phyloP scores from a whole-genome alignment of 2,113 vertebrate species.

The Nothocercus nigrocapillus region DNA sequence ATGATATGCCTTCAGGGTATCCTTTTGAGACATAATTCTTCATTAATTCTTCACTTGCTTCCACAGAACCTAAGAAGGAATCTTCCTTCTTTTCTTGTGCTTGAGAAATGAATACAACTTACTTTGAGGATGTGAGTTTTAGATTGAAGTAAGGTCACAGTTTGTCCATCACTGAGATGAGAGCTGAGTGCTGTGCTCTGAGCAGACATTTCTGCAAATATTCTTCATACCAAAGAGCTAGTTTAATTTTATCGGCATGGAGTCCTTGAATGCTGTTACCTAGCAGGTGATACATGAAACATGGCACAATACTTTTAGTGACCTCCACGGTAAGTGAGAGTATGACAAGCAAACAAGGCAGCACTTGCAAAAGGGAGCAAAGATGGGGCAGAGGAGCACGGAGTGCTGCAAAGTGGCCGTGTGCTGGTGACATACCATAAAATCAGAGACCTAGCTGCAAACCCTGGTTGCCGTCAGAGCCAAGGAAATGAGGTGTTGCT shows the following conservation, averaged over 20 bases:
- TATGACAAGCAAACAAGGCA: background rate
- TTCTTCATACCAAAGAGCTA: background rate
- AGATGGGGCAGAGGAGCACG: background rate
- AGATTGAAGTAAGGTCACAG: background rate
- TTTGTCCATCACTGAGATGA: background rate
- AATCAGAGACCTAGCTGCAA: background rate
- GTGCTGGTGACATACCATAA: background rate
- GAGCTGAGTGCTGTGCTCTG: background rate
- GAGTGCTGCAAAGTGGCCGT: background rate
- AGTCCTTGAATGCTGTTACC: background rate
- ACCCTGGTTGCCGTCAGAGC: background rate
- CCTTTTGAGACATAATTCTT: background rate
- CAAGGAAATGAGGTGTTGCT: background rate
- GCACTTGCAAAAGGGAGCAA: rapidly evolving
- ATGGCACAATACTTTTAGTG: background rate
- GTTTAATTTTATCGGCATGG: background rate
- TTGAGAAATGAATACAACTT: background rate
- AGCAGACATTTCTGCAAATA: background rate
- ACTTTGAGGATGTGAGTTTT: background rate
- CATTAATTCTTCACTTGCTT: background rate
- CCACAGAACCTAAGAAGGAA: background rate
- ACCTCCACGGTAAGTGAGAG: background rate
- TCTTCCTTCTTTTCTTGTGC: background rate
- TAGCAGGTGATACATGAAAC: background rate
- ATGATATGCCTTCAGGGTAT: background rate